A percentile compares a stretch with the other conserved stretches of the same genome.
Conservation (phyloP, 1,140 invertebrate species). For the Neelides sp. region DNA sequence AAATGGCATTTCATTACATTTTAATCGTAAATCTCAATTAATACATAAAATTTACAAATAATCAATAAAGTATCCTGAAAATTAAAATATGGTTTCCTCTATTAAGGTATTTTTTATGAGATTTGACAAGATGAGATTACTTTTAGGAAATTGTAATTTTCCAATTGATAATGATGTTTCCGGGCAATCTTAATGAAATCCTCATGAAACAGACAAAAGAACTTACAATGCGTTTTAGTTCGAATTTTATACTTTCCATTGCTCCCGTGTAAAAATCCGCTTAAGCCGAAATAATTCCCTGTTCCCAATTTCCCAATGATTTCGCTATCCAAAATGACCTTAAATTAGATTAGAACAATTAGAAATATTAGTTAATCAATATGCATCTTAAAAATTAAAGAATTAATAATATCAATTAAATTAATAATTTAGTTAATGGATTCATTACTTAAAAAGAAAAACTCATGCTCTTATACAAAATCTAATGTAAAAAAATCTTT, state of each 20-base stretch:
- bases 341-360: not conserved
- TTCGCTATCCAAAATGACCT: not conserved
- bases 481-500: conserved; percentile 1
- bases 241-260: conserved; percentile 12
- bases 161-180: not conserved
- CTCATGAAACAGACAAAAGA: conserved; percentile 21
- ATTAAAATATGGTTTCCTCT: too few relatives aligned
- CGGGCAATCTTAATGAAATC: conserved; percentile 13
- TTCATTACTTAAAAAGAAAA: too few relatives aligned
- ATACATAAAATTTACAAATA: too few relatives aligned
- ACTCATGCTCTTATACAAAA: too few relatives aligned
- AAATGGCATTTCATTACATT: too few relatives aligned
- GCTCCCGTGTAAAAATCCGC: conserved; percentile 16
- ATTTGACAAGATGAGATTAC: conserved; percentile 12
- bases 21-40: too few relatives aligned
- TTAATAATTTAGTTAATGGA: too few relatives aligned
- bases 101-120: too few relatives aligned
- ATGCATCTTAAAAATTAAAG: too few relatives aligned
- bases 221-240: conserved; percentile 21
- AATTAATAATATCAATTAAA: too few relatives aligned
- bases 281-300: conserved; percentile 23
- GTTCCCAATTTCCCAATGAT: conserved; percentile 8
- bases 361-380: too few relatives aligned
- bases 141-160: conserved; percentile 17
- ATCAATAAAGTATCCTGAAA: too few relatives aligned